phyloP scores from a whole-genome alignment of 2,113 vertebrate genomes.

The Lipophrys pholis region DNA sequence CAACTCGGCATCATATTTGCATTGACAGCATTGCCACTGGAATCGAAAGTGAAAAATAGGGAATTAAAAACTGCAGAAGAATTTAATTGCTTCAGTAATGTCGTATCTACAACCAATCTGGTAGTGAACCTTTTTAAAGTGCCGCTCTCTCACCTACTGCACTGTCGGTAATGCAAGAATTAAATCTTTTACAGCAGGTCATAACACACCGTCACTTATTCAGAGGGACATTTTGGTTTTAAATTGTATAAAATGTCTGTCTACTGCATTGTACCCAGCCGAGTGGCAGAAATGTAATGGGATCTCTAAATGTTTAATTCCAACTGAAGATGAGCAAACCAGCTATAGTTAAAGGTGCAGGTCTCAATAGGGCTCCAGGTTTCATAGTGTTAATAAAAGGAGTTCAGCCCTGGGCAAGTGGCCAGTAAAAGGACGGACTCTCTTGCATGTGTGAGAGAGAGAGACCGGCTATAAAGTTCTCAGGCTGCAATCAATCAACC shows the following conservation, averaged over 20 bases:
- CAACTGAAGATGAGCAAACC: slow-evolving; percentile 40
- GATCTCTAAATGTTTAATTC: slow-evolving; percentile 74
- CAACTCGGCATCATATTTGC: neutral
- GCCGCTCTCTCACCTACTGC: slow-evolving; percentile 7
- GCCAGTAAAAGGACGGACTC: slow-evolving; percentile 72
- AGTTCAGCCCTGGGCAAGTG: slow-evolving; percentile 55
- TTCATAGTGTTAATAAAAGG: slow-evolving; percentile 70
- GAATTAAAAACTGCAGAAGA: neutral
- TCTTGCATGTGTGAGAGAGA: slow-evolving; percentile 57
- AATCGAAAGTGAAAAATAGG: too few relatives aligned
- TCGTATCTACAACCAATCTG: neutral
- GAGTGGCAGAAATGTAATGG: slow-evolving; percentile 21
- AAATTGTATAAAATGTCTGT: slow-evolving; percentile 52
- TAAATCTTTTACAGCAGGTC: slow-evolving; percentile 47
- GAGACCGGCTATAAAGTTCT: slow-evolving; percentile 51
- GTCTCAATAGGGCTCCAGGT: slow-evolving; percentile 54
- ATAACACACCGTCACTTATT: slow-evolving; percentile 52
- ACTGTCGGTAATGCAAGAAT: slow-evolving; percentile 34
- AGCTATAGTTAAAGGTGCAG: slow-evolving; percentile 65
- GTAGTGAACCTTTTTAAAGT: slow-evolving; percentile 18
- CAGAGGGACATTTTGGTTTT: slow-evolving; percentile 57
- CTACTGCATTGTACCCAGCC: slow-evolving; percentile 35
- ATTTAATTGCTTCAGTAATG: neutral
- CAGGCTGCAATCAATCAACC: slow-evolving; percentile 72
- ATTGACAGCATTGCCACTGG: too few relatives aligned